Conservation (phyloP, 2,888 invertebrate genomes). For the Morinoia aosen region DNA sequence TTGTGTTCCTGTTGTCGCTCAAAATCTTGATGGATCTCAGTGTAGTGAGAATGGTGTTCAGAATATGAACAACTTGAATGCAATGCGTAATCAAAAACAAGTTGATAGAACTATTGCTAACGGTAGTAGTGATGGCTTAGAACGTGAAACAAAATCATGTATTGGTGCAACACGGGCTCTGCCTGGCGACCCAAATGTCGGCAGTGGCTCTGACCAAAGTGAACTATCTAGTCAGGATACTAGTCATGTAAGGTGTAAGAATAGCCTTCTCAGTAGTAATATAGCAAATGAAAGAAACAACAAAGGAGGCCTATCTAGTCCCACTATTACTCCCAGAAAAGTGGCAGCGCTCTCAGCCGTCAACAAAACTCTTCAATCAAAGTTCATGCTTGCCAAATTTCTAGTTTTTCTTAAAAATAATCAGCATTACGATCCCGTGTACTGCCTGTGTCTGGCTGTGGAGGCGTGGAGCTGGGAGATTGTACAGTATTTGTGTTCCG, state of each 20-base stretch:
- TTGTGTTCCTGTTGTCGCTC: not conserved
- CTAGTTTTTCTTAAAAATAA: constrained; percentile 76
- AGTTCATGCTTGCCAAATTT: constrained; percentile 61
- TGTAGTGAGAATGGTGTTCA: constrained; percentile 25
- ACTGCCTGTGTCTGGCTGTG: constrained; percentile 78
- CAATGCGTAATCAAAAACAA: not conserved
- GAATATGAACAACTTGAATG: not conserved
- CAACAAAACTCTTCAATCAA: constrained; percentile 34
- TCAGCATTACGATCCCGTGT: constrained; percentile 78
- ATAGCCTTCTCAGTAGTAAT: constrained; percentile 13
- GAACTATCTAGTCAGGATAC: constrained; percentile 43
- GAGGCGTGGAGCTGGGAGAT: constrained; percentile 78
- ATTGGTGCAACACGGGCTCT: not conserved
- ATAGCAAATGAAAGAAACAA: not conserved
- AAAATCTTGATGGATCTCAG: constrained; percentile 27
- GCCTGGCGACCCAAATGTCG: not conserved
- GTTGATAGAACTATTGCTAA: not conserved
- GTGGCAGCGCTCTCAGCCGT: constrained; percentile 21
- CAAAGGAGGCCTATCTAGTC: constrained; percentile 29
- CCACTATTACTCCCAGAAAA: constrained; percentile 16
- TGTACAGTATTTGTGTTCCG: constrained; percentile 75
- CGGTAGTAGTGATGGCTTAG: not conserved
- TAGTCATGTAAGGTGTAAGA: constrained; percentile 26
- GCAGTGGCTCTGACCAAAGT: constrained; percentile 8
- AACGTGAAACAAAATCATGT: not conserved